phyloP scores from a whole-genome alignment of 1,140 invertebrate species.

The Pygmarrhopalites habei region DNA sequence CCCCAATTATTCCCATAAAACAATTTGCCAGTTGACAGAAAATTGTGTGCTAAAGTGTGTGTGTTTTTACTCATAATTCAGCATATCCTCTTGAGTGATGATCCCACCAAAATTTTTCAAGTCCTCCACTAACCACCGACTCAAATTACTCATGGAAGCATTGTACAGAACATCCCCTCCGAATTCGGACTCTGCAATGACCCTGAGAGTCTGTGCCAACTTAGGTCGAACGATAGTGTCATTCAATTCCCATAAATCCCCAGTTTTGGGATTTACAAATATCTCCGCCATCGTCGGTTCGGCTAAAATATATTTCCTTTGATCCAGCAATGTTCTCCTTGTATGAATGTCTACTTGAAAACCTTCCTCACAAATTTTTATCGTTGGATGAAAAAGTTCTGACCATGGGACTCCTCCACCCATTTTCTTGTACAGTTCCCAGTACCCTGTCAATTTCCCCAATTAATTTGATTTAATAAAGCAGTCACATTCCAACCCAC shows the following conservation, averaged over 20 bases:
- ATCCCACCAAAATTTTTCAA: slow-evolving; percentile 64
- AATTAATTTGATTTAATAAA: too few species aligned
- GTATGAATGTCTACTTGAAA: slow-evolving; percentile 39
- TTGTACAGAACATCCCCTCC: slow-evolving; percentile 60
- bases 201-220: slow-evolving; percentile 64
- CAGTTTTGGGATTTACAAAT: slow-evolving; percentile 58
- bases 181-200: slow-evolving; percentile 56
- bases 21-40: not conserved
- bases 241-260: slow-evolving; percentile 56
- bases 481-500: too few species aligned
- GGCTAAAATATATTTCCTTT: slow-evolving; percentile 13
- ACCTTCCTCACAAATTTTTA: slow-evolving; percentile 43
- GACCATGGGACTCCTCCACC: slow-evolving; percentile 42
- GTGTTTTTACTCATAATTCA: slow-evolving; percentile 63
- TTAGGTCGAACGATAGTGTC: slow-evolving; percentile 60
- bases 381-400: slow-evolving; percentile 43
- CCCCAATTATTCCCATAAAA: not conserved
- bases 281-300: slow-evolving; percentile 50
- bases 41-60: too few species aligned
- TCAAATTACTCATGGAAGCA: slow-evolving; percentile 55
- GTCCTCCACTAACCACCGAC: slow-evolving; percentile 59
- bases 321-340: slow-evolving; percentile 27
- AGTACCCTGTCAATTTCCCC: too few species aligned
- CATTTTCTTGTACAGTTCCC: slow-evolving; percentile 61
- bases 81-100: slow-evolving; percentile 66